These are phyloP conservation scores for Chelidonichthys spinosus DNA, from an alignment of 2,797 vertebrate genomes.

Conservation along the genomic window DNA sequence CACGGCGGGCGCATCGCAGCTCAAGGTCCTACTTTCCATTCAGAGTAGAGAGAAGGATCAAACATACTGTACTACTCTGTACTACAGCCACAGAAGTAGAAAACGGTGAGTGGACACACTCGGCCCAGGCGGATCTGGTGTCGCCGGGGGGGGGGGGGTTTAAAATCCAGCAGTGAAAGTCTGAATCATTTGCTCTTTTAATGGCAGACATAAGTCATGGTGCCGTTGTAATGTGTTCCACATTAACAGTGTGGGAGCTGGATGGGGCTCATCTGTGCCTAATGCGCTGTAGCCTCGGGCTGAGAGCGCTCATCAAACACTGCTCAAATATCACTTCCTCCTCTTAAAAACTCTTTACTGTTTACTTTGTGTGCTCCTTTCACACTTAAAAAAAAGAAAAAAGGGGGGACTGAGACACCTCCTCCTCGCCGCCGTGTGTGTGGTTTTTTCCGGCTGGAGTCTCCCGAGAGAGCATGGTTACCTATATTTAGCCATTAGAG, in stretches of 20 bases:
- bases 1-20: constrained; percentile 4
- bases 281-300: constrained; percentile 80
- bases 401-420: constrained; percentile 53
- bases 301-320: constrained; percentile 79
- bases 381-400: too few species aligned
- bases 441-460: constrained; percentile 17
- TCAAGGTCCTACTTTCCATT: constrained; percentile 17
- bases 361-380: constrained; percentile 70
- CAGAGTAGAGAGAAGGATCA: constrained; percentile 15
- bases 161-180: constrained; percentile 78
- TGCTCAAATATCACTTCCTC: constrained; percentile 75
- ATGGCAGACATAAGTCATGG: constrained; percentile 84
- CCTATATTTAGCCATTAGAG: constrained; percentile 74
- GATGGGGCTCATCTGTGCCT: constrained; percentile 79
- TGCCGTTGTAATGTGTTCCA: constrained; percentile 78
- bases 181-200: constrained; percentile 83
- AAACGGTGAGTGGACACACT: constrained; percentile 30
- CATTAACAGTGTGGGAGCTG: constrained; percentile 80
- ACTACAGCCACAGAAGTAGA: not conserved
- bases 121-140: constrained; percentile 25
- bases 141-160: constrained; percentile 44
- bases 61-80: not conserved
- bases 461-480: constrained; percentile 54
- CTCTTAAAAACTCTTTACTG: constrained; percentile 68
- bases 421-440: not conserved